Evolutionary conservation across 2,797 vertebrate species (phyloP).

Genomic region (Chelon auratus): DNA sequence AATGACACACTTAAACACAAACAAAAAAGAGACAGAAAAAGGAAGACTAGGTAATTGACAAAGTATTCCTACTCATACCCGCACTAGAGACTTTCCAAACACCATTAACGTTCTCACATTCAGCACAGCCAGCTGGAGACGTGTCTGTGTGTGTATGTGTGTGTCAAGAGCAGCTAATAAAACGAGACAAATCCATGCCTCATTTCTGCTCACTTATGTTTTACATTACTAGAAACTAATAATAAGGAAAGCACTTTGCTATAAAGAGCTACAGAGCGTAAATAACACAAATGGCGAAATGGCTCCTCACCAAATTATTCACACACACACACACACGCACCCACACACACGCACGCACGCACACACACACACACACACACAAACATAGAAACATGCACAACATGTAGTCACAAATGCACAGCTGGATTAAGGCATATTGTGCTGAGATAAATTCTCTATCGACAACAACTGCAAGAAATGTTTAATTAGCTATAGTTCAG

Average conservation of each 20-base stretch:
- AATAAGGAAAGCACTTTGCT: constrained; percentile 91
- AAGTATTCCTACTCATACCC: constrained; percentile 63
- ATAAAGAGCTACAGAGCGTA: constrained; percentile 93
- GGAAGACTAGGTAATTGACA: constrained; percentile 68
- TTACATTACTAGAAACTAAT: constrained; percentile 97
- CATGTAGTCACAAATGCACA: constrained; percentile 36
- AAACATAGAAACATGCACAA: background rate
- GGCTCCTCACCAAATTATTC: constrained; percentile 90
- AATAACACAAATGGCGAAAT: constrained; percentile 95
- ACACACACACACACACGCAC: constrained; percentile 26
- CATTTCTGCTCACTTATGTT: constrained; percentile 97
- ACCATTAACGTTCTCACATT: constrained; percentile 87
- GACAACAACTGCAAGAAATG: background rate
- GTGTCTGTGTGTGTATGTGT: constrained; percentile 50
- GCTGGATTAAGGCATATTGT: constrained; percentile 85
- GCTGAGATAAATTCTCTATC: constrained; percentile 22
- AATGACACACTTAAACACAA: constrained; percentile 52
- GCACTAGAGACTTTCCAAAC: constrained; percentile 77
- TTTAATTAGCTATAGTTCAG: background rate
- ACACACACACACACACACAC: constrained; percentile 8
- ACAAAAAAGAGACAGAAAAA: constrained; percentile 24
- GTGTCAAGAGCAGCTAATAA: constrained; percentile 89
- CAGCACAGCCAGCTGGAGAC: constrained; percentile 88
- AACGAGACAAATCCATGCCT: constrained; percentile 92
- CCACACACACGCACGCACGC: constrained; percentile 17